Base-by-base conservation (phyloP, 2,888 invertebrate genomes). In the Anaspis maculata region DNA sequence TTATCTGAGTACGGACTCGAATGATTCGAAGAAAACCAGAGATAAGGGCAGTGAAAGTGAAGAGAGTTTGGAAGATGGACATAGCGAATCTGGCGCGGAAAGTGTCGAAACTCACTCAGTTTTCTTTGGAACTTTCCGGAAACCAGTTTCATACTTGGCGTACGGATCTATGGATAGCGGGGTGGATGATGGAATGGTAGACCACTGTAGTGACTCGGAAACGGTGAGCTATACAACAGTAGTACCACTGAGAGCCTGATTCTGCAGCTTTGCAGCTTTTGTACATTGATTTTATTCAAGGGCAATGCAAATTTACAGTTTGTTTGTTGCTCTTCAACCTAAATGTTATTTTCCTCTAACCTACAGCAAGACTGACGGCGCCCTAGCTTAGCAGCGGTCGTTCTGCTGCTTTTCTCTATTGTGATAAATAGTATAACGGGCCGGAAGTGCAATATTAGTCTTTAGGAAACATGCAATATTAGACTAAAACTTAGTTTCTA, bases 101-200 rank as follows among this genome's bases (percentile, higher is more conserved):
- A 88, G 87, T 66, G 71, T 87, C 15, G 88, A 86, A 54, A 88
- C 88, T 1, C 86, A 88, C 66, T 88, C 87, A 3, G 87, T 88
- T 23, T 83, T 86, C 57, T 87, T 86, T 52, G 85, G 83, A 27
- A 82, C 78, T 59, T 79, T 79, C 52, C 77, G 47, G 27, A 39
- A 45, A 32, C 39, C 46, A 7, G 37, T 30, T 25, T 28, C 30
- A 13, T 40, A 42, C 41, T 25, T 46, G 37, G 27, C 37, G 16
- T 48, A 38, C 11, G 59, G 59, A n/a, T 63, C 64, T 1, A 49
- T 61, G 32, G 67, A 69, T 42, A 66, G 64, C 44, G 65, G 66
- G 10, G 53, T 61, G 3, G 57, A 57, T 30, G 43, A 48, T n/a
- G n/a, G 11, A 44, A 54, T 12, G 52, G 54, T 9, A 6, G 21